These are phyloP conservation scores for Lithobates pipiens DNA, from an alignment of 2,797 vertebrate species.

Conservation along the genomic window DNA sequence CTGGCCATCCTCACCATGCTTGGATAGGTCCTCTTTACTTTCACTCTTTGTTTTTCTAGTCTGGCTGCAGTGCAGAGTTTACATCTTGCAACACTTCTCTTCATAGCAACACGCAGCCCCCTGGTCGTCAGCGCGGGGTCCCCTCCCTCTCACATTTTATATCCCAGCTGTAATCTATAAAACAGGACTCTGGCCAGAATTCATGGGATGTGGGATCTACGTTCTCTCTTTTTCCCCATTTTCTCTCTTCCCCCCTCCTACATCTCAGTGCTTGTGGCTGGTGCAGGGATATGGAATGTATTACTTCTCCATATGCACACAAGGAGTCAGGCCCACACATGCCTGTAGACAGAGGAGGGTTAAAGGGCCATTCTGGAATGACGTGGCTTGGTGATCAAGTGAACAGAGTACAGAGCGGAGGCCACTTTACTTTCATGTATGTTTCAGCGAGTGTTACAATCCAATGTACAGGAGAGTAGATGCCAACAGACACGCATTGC, in stretches of 20 bases:
- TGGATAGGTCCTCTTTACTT: too few species aligned
- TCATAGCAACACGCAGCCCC: conserved; percentile 33
- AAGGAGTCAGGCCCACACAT: conserved; percentile 23
- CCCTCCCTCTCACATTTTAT: conserved; percentile 48
- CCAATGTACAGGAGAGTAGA: too few species aligned
- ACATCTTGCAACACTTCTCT: conserved; percentile 25
- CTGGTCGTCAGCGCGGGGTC: not conserved
- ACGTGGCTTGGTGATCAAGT: not conserved
- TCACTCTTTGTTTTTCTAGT: not conserved
- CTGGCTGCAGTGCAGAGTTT: conserved; percentile 27
- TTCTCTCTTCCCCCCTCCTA: conserved; percentile 8
- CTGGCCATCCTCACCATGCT: too few species aligned
- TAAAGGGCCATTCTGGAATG: not conserved
- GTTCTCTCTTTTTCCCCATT: not conserved
- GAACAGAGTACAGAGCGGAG: too few species aligned
- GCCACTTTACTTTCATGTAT: too few species aligned
- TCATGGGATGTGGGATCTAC: conserved; percentile 55
- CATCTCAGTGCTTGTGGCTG: conserved; percentile 49
- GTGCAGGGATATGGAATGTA: conserved; percentile 55
- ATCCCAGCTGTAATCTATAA: conserved; percentile 61
- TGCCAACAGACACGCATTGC: too few species aligned
- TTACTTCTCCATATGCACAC: conserved; percentile 57
- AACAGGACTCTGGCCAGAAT: conserved; percentile 51
- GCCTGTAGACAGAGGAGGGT: not conserved
- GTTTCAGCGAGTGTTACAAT: too few species aligned